A percentile compares a stretch with the other conserved stretches of the same genome.
phyloP scores from a whole-genome alignment of 1,140 invertebrate species.

The Sitobion miscanthi region DNA sequence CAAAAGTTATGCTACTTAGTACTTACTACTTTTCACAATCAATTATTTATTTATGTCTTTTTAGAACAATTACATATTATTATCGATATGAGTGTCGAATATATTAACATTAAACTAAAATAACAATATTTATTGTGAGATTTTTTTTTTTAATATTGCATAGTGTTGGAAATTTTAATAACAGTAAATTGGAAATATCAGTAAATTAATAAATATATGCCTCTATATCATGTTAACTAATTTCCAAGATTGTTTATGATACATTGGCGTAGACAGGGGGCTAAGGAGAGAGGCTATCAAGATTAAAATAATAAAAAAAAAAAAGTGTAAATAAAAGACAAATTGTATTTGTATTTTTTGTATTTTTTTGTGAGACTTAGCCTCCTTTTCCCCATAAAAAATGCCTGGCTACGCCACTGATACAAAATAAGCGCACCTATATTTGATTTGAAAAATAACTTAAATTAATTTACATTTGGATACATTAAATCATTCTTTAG shows the following conservation, averaged over 20 bases:
- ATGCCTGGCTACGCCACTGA: too few relatives aligned
- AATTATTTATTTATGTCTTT: not conserved
- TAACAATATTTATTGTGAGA: not conserved
- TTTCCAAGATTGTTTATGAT: not conserved
- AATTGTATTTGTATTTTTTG: too few relatives aligned
- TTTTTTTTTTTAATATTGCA: not conserved
- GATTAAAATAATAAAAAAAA: too few relatives aligned
- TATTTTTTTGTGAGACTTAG: too few relatives aligned
- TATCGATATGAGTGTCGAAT: too few relatives aligned
- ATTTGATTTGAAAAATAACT: not conserved
- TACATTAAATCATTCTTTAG: not conserved
- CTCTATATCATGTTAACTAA: not conserved
- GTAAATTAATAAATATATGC: not conserved
- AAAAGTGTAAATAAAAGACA: too few relatives aligned
- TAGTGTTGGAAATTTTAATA: not conserved
- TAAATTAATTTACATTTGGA: not conserved
- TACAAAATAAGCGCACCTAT: not conserved
- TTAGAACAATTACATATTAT: not conserved
- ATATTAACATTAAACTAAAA: not conserved
- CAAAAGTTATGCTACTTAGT: too few relatives aligned
- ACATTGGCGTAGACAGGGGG: too few relatives aligned
- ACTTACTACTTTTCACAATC: too few relatives aligned
- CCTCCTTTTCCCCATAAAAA: too few relatives aligned
- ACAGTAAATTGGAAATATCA: not conserved
- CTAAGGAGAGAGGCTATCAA: too few relatives aligned